phyloP scores from a whole-genome alignment of 2,113 vertebrate genomes.

The Austrofundulus limnaeus region DNA sequence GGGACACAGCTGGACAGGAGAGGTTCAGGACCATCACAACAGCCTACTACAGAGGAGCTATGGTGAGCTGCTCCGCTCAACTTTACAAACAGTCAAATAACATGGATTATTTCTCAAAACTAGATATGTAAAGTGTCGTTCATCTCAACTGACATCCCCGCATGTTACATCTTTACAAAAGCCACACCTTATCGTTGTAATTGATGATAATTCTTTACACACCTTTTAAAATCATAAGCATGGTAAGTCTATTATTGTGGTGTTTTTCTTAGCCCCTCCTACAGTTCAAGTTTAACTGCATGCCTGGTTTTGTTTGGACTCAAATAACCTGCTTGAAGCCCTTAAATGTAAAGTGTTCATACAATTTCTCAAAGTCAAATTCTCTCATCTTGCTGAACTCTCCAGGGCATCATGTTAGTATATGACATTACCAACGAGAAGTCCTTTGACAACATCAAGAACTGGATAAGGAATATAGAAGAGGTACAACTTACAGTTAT shows the following conservation, averaged over 20 bases:
- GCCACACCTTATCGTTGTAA: constrained; percentile 37
- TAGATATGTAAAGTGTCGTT: not conserved
- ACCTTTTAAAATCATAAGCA: constrained; percentile 5
- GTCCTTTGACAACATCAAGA: constrained; percentile 97
- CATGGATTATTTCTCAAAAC: not conserved
- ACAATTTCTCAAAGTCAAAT: not conserved
- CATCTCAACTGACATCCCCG: not conserved
- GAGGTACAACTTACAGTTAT: constrained; percentile 78
- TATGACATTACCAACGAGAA: constrained; percentile 98
- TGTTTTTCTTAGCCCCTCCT: constrained; percentile 8
- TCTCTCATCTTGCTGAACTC: constrained; percentile 1
- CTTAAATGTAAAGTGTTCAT: not conserved
- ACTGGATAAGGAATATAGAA: constrained; percentile 97
- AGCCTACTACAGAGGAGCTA: constrained; percentile 94
- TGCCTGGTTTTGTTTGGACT: not conserved
- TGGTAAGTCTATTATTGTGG: not conserved
- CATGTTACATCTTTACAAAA: not conserved
- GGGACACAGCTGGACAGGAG: constrained; percentile 97
- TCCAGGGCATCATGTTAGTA: constrained; percentile 94
- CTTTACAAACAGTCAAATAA: not conserved
- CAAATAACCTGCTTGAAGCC: not conserved
- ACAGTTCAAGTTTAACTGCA: constrained; percentile 31
- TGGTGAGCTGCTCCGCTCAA: constrained; percentile 79
- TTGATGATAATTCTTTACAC: not conserved
- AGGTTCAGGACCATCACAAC: constrained; percentile 96